Base-by-base conservation (phyloP, 2,113 vertebrate species). In the Nerophis ophidion region DNA sequence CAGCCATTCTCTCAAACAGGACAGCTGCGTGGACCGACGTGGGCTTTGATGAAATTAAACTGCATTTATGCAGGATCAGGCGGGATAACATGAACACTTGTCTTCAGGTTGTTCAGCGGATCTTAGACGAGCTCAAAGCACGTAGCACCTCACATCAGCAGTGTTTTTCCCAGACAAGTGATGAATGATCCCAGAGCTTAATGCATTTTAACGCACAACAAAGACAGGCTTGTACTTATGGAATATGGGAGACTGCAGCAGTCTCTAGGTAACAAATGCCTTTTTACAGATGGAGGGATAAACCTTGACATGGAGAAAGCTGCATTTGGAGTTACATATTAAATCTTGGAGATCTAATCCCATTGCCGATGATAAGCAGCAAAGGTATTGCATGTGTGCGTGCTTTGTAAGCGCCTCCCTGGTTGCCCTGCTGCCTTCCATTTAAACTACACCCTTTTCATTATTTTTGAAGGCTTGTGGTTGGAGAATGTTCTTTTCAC, bases 401-500 rank as follows among this genome's bases (percentile, higher is more conserved):
- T 57, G 67, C 14, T 55, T 60, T 61, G 5, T 46, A 33, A 54
- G 46, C 68, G 55, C 64, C 65, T 63, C 34, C 14, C 12, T 0
- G 8, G 56, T 46, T 75, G 64, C 34, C 67, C 0, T 0, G 8
- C 68, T 40, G 34, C 62, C 65, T 76, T 51, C 68, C 36, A 68
- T 74, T 83, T 72, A 63, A 73, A 68, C 59, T 65, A 59, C 66
- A 79, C 65, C 60, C 44, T 79, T 77, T 79, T 77, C 68, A 80
- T 84, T 79, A 81, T 56, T 72, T 67, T 67, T 57, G 19, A 40
- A 62, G 49, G 61, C 66, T 62, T 16, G 48, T 61, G 65, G 44
- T 70, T 72, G 69, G 52, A 55, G 67, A 86, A 84, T 78, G 77
- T 77, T 55, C 77, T 83, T 79, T 83, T 75, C 81, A 48, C 26